These are phyloP conservation scores for Anthoscopus minutus DNA, from an alignment of 2,113 vertebrate species.

Conservation along the genomic window DNA sequence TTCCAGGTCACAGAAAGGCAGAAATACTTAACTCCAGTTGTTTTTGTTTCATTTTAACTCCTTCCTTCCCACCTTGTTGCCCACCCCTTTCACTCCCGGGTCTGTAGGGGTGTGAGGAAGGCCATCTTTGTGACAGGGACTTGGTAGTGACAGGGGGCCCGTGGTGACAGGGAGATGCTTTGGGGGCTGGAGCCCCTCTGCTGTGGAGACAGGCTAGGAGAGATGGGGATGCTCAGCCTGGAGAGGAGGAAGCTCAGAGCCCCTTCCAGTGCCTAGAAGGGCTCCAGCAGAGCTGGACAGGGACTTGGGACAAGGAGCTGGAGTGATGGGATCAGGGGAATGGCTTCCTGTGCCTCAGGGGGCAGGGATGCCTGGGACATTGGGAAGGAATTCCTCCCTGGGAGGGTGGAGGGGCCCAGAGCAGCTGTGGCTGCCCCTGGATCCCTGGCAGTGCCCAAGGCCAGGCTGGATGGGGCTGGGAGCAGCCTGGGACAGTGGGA, in stretches of 20 bases:
- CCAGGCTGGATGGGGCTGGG: neutral
- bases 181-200: neutral
- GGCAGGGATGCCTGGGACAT: neutral
- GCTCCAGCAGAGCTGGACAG: neutral
- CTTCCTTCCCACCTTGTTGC: neutral
- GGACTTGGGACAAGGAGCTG: neutral
- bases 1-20: neutral
- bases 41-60: neutral
- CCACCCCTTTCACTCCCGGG: neutral
- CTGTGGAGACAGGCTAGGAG: neutral
- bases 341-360: neutral
- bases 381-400: neutral
- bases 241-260: neutral
- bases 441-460: neutral
- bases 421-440: neutral
- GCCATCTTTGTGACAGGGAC: neutral
- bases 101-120: neutral
- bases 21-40: neutral
- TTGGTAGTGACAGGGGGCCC: no score
- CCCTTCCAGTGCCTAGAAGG: neutral
- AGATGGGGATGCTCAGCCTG: neutral
- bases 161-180: neutral
- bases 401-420: neutral
- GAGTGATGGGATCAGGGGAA: accelerated
- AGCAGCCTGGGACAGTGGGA: accelerated